phyloP scores from a whole-genome alignment of 2,113 vertebrate genomes.

The Gallinago jamesoni region DNA sequence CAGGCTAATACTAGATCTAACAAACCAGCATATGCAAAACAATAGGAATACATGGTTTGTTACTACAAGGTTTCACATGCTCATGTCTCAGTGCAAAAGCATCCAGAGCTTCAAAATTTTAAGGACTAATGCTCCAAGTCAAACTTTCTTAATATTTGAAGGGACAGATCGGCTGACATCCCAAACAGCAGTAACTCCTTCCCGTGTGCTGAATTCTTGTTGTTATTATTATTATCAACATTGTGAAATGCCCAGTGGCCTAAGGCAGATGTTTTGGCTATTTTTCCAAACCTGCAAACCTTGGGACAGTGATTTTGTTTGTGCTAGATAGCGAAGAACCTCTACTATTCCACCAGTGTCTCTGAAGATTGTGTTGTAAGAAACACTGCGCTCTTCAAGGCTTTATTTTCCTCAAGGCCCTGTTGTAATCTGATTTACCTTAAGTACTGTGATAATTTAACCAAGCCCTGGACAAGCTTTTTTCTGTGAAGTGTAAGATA shows the following conservation, averaged over 20 bases:
- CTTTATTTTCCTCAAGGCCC: not conserved
- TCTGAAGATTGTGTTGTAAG: not conserved
- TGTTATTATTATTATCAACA: not conserved
- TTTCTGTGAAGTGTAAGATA: not conserved
- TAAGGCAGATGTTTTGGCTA: not conserved
- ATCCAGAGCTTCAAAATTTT: not conserved
- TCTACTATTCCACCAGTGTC: not conserved
- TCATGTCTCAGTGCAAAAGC: not conserved
- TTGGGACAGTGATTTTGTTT: not conserved
- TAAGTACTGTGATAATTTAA: not conserved
- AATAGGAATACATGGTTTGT: not conserved
- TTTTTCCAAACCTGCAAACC: not conserved
- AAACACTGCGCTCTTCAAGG: not conserved
- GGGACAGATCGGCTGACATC: not conserved
- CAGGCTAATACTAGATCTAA: not conserved
- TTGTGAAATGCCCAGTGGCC: not conserved
- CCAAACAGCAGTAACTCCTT: not conserved
- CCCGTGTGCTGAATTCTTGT: not conserved
- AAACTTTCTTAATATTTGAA: not conserved
- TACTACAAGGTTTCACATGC: not conserved
- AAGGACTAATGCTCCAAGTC: not conserved
- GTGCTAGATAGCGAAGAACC: not conserved
- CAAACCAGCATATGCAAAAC: not conserved
- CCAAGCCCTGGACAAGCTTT: not conserved
- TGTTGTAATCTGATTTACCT: not conserved